Evolutionary conservation across 2,888 invertebrate genomes (phyloP).

Genomic region (Danaus chrysippus): DNA sequence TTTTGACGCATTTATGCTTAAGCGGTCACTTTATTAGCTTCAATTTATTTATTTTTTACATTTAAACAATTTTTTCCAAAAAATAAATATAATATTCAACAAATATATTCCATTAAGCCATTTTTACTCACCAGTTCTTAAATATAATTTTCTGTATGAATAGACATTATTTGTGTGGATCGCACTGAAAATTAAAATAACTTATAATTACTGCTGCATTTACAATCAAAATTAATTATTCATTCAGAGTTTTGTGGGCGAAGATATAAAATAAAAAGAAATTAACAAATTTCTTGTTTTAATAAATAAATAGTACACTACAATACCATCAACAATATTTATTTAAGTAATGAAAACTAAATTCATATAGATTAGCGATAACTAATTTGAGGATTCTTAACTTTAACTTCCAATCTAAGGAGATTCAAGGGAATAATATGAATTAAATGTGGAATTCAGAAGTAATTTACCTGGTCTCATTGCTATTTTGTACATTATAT

Average conservation of each 20-base stretch:
- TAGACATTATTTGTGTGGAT: constrained; percentile 9
- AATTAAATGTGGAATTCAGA: constrained; percentile 1
- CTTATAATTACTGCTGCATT: constrained; percentile 8
- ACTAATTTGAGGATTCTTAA: neutral
- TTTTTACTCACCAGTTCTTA: constrained; percentile 6
- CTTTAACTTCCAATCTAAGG: no score
- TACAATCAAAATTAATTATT: neutral
- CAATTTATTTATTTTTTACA: no score
- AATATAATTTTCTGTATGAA: constrained; percentile 5
- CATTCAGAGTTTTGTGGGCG: neutral
- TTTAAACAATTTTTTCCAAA: no score
- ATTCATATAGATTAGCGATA: neutral
- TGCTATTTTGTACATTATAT: constrained; percentile 48
- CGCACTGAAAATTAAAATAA: constrained; percentile 30
- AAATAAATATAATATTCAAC: no score
- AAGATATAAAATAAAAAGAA: neutral
- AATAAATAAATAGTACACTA: no score
- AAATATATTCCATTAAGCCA: constrained; percentile 12
- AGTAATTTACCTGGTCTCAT: constrained; percentile 43
- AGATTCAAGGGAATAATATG: neutral
- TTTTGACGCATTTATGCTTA: no score
- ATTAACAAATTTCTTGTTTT: no score
- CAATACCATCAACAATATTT: no score
- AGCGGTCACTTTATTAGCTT: no score
- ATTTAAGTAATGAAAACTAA: no score